Base-by-base conservation (phyloP, 1,140 invertebrate species). In the Drosophila aff. region DNA sequence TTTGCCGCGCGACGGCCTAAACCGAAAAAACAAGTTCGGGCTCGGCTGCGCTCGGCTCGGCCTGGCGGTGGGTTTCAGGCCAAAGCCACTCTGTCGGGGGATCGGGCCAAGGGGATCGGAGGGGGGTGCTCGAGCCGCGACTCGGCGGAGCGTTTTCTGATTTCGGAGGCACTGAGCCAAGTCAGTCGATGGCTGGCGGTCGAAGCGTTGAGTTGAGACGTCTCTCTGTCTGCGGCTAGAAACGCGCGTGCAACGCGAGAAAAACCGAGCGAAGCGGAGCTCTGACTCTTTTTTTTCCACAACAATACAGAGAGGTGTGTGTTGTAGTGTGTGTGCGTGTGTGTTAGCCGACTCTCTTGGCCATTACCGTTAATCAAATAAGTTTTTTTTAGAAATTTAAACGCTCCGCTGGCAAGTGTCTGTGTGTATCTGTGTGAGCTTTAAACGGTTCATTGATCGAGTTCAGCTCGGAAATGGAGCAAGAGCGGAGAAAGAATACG, bases 381-480 rank as follows among this genome's bases (percentile, higher is more conserved):
- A 81, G 85, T 89, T 87, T 87, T 87, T 87, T 89, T 82, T 87
- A 89, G 85, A 87, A 87, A 89, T 84, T 87, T 89, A 81, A 87
- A 87, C 84, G 77, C 83, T 82, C 57, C 77, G 83, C 61, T 84
- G 73, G 58, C 67, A 26, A 36, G 21, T 55, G 50, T 62, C 53
- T 74, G 44, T 77, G 33, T 62, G 46, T 65, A 38, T 64, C 46
- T 82, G 62, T 74, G 53, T 52, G 58, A 75, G 75, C 57, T 57
- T 80, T 90, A 79, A 89, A 84, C 85, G 84, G 83, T 87, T 81
- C 85, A 89, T 84, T 87, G 83, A 87, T 87, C 84, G 83, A 87
- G 83, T 86, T 86, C 82, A 87, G 60, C 66, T 74, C 53, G 38
- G 55, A 83, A 87, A 79, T 89, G 69, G 85, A 87, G 81, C 81